Base-by-base conservation (phyloP, 2,888 invertebrate genomes). In the Xestia rhomboidea region DNA sequence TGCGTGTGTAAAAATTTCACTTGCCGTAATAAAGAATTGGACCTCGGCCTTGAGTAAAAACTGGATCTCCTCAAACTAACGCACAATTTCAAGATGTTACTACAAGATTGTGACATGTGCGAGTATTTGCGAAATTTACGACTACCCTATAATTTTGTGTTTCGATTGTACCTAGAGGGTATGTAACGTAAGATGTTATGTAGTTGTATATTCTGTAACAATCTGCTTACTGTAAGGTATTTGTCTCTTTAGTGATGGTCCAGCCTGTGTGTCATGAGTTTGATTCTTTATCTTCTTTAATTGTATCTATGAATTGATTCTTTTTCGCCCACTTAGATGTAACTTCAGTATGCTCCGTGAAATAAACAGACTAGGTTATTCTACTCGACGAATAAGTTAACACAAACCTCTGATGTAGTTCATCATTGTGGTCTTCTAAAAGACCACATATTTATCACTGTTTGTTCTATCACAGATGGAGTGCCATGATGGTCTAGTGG, bases 11-110 rank as follows among this genome's bases (percentile, higher is more conserved):
- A 57, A 57, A 73, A 60, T 72, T 80, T 83, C 70, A 68, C 54
- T 34, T 7, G n/a, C 30, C 34, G 68, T 34, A 76, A 67, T 73
- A 38, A 71, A 57, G 62, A 62, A 3, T 34, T 62, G 62, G 4
- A 71, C 41, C 41, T 24, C n/a, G 62, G 68, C 84, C 84, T 83
- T 81, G 77, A 84, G 64, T 4, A 11, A 27, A 67, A 84, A 84
- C 73, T 77, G 63, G 84, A 76, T 81, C 71, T 82, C n/a, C 27
- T 68, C 34, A 44, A 62, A 54, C 70, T 44, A 72, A 83, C 72
- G 84, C 76, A 80, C 66, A 79, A 67, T 76, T 68, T 68, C 64
- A 30, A 71, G 81, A 83, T 84, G 77, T 76, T 76, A 68, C 60
- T 41, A 62, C 68, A 75, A 69, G 24, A 80, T 81, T 73, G 41